phyloP scores from a whole-genome alignment of 2,797 vertebrate species.

The Sebastes cheni region DNA sequence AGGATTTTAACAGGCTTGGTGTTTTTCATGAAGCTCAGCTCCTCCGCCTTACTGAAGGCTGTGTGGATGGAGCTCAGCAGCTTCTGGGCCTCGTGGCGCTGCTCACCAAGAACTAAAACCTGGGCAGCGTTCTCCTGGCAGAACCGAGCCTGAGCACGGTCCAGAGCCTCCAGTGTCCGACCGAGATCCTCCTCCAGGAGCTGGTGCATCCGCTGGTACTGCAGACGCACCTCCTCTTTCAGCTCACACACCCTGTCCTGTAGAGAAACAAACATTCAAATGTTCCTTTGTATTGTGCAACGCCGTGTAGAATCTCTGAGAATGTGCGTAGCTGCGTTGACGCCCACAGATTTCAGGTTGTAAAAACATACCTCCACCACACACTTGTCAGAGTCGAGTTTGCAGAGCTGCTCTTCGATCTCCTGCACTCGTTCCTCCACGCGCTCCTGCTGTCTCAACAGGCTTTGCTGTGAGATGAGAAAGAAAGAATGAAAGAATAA shows the following conservation, averaged over 20 bases:
- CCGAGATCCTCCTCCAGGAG: slow-evolving; percentile 96
- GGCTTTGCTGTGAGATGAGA: slow-evolving; percentile 88
- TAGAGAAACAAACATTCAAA: neutral
- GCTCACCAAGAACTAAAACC: slow-evolving; percentile 93
- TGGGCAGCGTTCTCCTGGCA: slow-evolving; percentile 96
- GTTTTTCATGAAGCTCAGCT: slow-evolving; percentile 99
- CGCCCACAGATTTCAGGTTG: neutral
- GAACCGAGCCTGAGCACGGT: slow-evolving; percentile 96
- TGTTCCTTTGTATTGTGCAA: neutral
- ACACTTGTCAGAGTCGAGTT: slow-evolving; percentile 98
- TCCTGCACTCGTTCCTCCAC: slow-evolving; percentile 97
- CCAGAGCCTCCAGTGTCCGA: slow-evolving; percentile 95
- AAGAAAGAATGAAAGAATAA: neutral
- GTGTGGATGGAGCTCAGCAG: slow-evolving; percentile 96
- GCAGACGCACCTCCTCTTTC: slow-evolving; percentile 96
- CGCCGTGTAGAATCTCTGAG: neutral
- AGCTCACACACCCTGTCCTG: slow-evolving; percentile 97
- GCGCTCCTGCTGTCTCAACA: slow-evolving; percentile 97
- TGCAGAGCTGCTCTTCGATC: slow-evolving; percentile 98
- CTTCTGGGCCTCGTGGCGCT: slow-evolving; percentile 98
- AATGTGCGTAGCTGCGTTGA: neutral
- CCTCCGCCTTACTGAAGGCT: slow-evolving; percentile 96
- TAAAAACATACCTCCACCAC: slow-evolving; percentile 91
- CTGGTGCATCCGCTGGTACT: slow-evolving; percentile 99
- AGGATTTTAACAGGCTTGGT: slow-evolving; percentile 99